These are phyloP conservation scores for Pteromalus puparum DNA, from an alignment of 1,140 invertebrate genomes.

Conservation along the genomic window DNA sequence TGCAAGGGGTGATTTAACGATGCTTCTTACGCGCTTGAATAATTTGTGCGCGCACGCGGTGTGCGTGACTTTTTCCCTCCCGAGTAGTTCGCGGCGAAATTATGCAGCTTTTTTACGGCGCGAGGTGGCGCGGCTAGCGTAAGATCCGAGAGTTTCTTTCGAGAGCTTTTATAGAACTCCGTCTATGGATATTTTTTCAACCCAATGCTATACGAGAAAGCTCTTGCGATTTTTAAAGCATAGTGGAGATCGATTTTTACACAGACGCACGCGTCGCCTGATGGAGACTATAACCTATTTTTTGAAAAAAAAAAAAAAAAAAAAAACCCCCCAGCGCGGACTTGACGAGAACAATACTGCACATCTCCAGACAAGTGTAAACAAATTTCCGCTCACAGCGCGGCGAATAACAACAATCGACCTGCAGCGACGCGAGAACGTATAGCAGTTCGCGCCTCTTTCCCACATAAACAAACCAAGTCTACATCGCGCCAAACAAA, in stretches of 20 bases:
- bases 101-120: not conserved
- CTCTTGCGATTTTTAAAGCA: too few species aligned
- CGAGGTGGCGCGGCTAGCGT: too few species aligned
- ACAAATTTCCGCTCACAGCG: not conserved
- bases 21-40: slow-evolving; percentile 39
- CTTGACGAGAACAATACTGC: too few species aligned
- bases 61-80: not conserved
- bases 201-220: too few species aligned
- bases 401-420: not conserved
- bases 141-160: not conserved
- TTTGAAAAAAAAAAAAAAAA: too few species aligned
- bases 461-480: not conserved
- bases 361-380: not conserved
- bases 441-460: not conserved
- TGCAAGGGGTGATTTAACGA: slow-evolving; percentile 34
- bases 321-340: too few species aligned
- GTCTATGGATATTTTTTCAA: too few species aligned
- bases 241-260: too few species aligned
- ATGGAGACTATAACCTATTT: too few species aligned
- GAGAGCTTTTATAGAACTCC: not conserved
- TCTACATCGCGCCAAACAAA: slow-evolving; percentile 1
- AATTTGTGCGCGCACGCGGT: slow-evolving; percentile 19
- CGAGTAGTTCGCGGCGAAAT: not conserved
- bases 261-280: too few species aligned
- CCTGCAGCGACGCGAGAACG: not conserved